Base-by-base conservation (phyloP, 1,140 invertebrate species). In the Cherax destructor region DNA sequence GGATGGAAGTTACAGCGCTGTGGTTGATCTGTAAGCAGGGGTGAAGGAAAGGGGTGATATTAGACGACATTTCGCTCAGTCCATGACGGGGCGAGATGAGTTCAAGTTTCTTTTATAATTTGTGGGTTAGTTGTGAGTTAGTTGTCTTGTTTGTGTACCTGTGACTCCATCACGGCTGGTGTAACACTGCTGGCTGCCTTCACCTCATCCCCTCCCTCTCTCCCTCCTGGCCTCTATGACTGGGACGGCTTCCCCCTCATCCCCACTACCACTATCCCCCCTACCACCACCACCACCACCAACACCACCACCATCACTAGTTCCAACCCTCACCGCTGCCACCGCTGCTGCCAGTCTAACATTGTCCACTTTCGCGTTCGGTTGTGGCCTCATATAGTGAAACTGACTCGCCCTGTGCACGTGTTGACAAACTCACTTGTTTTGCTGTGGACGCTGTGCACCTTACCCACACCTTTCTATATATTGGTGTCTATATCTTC, bases 381-480 rank as follows among this genome's bases (percentile, higher is more conserved):
- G 88, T 84, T 81, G 88, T 84, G 88, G 88, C 74, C 30, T 49
- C 81, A 65, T 80, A 90, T 84, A 90, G 88, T 90, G 88, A 90
- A 90, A 90, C 81, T 47, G 80, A 90, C 80, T 84, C 59, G 47
- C 56, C 30, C 59, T 80, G 81, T 65, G 69, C 88, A 90, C 88
- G 88, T 90, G 88, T 90, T 78, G 52, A 78, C 72, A 47, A 83
- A 76, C 59, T 84, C 61, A 88, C 77, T 47, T 86, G 72, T 65
- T n/a, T 49, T n/a, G 13, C 81, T 30, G 81, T 65, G 81, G 61
- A 69, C 69, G 24, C 30, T 65, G 21, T 6, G 11, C 21, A 18
- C 21, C 16, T 18, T 65, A 21, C 18, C 18, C 18, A 21, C 5
- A 65, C 5, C 61, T 65, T 16, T 65, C 13, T 65, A 65, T 21